Evolutionary conservation across 2,113 vertebrate genomes (phyloP), one percentile per base, ranked within the genome.

Genomic region (Zosterops hypoxanthus): DNA sequence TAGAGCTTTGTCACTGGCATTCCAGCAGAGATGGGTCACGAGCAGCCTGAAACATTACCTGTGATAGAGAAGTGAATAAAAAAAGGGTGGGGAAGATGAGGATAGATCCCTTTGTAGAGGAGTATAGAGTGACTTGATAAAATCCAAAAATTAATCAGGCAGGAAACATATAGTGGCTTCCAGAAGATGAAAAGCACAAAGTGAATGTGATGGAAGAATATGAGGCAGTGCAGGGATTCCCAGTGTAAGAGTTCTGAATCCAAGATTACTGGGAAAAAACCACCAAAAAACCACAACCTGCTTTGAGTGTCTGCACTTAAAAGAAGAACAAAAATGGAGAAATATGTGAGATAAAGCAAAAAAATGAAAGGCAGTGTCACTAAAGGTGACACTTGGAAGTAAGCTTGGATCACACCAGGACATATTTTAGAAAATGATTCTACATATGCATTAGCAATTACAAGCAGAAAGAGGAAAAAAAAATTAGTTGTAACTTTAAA

Each of bases 1-100:
- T 52, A 65, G 46, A 76, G n/a, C 12, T 69, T 36, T 5, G 1
- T 73, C 47, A 34, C 5, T 42, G 57, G 12, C 34, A 90, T 49
- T 60, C 18, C 46, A 65, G 19, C 6, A 82, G 41, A 88, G 87
- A 66, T 0, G 0, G 12, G 20, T 77, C 71, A 76, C 0, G 0
- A 70, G 59, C 31, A 77, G 55, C 22, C 66, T 50, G 55, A 90
- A 82, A 84, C 6, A 16, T 65, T 33, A 72, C 6, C 12, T 4
- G 3, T 44, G 36, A 73, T 50, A 46, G 21, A 82, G 25, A 88
- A 52, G 15, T 60, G 24, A 34, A 56, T 52, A 71, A 77, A 65
- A 86, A 70, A 83, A 61, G 5, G 6, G 23, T 49, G n/a, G 70
- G 15, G 25, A 69, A 83, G 47, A 71, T 44, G 8, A 86, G 23